These are phyloP conservation scores for Daphoenositta chrysoptera DNA, from an alignment of 2,113 vertebrate genomes.

Conservation along the genomic window DNA sequence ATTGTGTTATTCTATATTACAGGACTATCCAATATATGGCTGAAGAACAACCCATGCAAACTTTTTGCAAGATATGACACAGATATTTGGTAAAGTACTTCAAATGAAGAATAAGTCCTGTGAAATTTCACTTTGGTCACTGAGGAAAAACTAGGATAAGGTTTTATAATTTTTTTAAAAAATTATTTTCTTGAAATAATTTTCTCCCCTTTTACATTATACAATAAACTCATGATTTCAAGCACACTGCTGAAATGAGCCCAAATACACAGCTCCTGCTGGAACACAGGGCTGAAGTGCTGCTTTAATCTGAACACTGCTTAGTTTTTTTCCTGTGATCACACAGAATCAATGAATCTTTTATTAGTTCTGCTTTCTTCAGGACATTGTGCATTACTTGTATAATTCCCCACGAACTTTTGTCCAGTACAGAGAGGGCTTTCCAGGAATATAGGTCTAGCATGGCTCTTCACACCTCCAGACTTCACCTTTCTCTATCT, in stretches of 20 bases:
- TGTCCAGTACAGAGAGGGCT: neutral
- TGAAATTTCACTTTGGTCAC: neutral
- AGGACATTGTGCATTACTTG: neutral
- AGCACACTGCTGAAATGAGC: neutral
- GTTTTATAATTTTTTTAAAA: neutral
- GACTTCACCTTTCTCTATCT: neutral
- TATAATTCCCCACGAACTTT: neutral
- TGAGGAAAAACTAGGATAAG: neutral
- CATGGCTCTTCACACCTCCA: neutral
- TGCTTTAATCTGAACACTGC: neutral
- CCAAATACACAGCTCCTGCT: neutral
- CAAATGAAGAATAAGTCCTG: neutral
- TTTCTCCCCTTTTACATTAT: neutral
- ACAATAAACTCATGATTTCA: neutral
- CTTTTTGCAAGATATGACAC: neutral
- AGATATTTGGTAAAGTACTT: neutral
- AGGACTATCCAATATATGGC: neutral
- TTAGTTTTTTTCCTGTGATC: neutral
- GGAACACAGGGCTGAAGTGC: neutral
- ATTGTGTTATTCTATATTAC: neutral
- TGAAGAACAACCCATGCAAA: neutral
- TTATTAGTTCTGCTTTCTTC: neutral
- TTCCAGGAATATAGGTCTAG: neutral
- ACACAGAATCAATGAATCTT: neutral
- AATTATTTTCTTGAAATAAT: neutral